These are phyloP conservation scores for Lethocerus indicus DNA, from an alignment of 1,140 invertebrate genomes.

Conservation along the genomic window DNA sequence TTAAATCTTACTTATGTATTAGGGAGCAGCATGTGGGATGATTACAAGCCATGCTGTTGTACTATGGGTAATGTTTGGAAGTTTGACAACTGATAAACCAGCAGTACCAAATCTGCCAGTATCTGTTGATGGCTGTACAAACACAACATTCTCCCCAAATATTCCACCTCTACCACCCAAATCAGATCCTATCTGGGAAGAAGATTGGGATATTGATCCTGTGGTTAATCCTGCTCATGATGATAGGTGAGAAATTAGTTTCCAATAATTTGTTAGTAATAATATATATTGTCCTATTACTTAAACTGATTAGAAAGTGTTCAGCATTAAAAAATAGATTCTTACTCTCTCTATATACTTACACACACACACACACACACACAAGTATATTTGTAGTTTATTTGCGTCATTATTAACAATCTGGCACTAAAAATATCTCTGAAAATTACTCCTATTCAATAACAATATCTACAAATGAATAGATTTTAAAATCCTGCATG, in stretches of 20 bases:
- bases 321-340: background rate
- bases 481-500: too few relatives aligned
- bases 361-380: background rate
- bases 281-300: background rate
- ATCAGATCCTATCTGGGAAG: conserved; percentile 11
- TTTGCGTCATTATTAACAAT: background rate
- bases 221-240: conserved; percentile 12
- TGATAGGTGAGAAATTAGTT: conserved; percentile 11
- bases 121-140: conserved; percentile 40
- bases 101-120: conserved; percentile 31
- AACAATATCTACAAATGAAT: too few relatives aligned
- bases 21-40: conserved; percentile 46
- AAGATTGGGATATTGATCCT: conserved; percentile 14
- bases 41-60: conserved; percentile 41
- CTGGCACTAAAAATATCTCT: too few relatives aligned
- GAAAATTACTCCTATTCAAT: too few relatives aligned
- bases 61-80: conserved; percentile 45
- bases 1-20: too few relatives aligned
- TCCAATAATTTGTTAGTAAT: background rate
- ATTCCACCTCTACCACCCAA: conserved; percentile 19
- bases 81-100: conserved; percentile 30
- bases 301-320: background rate
- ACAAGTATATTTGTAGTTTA: background rate
- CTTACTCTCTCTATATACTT: background rate
- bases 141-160: conserved; percentile 40